Conservation (phyloP, 2,113 vertebrate genomes). For the Amazona vittata region DNA sequence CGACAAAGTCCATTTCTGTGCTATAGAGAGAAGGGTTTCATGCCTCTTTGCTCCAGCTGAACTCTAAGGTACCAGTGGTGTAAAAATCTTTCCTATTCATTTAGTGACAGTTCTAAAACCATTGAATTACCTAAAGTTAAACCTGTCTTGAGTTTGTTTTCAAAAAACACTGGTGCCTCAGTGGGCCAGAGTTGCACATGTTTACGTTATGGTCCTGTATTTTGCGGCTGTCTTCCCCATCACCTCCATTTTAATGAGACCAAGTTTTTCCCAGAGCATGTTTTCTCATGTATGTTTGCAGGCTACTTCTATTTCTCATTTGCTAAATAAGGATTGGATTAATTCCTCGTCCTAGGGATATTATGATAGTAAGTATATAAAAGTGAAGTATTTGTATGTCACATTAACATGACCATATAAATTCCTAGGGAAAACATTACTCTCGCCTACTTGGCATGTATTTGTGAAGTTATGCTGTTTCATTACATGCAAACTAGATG, state of each 20-base stretch:
- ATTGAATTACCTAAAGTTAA: not conserved
- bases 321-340: not conserved
- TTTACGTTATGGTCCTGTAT: not conserved
- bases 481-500: not conserved
- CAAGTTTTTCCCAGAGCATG: not conserved
- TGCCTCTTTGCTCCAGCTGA: not conserved
- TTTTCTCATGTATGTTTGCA: not conserved
- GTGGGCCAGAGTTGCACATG: not conserved
- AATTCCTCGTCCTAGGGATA: not conserved
- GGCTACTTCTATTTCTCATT: not conserved
- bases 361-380: not conserved
- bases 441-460: not conserved
- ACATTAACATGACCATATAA: not conserved
- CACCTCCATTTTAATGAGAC: not conserved
- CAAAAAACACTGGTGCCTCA: not conserved
- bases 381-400: not conserved
- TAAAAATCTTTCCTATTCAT: not conserved
- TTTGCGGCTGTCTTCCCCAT: not conserved
- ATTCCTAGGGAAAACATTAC: not conserved
- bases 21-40: not conserved
- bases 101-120: not conserved
- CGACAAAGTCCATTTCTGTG: fast-evolving
- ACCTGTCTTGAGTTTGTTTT: not conserved
- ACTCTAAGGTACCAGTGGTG: not conserved
- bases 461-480: not conserved